A percentile compares a stretch with the other conserved stretches of the same genome.
phyloP scores from a whole-genome alignment of 2,113 vertebrate genomes.

The Spizaetus ornatus region DNA sequence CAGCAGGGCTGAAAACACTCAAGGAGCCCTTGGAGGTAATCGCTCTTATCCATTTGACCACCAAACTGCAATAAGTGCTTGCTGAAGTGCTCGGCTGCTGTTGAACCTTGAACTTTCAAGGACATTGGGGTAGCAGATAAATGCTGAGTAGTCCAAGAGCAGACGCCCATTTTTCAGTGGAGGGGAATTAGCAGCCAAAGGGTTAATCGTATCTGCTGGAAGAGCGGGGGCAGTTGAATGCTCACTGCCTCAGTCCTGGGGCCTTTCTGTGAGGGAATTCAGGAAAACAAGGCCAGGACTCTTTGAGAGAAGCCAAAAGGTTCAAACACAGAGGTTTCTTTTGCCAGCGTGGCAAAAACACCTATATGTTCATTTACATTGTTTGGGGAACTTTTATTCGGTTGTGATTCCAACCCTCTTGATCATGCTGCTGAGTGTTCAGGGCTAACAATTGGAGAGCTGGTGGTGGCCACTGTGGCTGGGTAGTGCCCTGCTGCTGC shows the following conservation, averaged over 20 bases:
- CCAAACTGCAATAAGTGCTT: slow-evolving; percentile 5
- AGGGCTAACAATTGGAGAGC: background rate
- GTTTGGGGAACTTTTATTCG: background rate
- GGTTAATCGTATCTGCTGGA: background rate
- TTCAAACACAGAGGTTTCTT: background rate
- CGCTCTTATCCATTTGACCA: background rate
- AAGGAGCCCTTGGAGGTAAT: background rate
- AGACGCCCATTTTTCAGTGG: background rate
- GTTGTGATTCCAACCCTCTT: background rate
- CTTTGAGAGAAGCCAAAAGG: slow-evolving; percentile 11
- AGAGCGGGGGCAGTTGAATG: background rate
- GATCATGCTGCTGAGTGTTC: background rate
- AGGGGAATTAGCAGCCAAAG: background rate
- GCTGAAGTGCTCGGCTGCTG: slow-evolving; percentile 10
- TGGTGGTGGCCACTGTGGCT: background rate
- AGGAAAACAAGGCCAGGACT: slow-evolving; percentile 6
- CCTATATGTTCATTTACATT: background rate
- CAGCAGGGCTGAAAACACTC: background rate
- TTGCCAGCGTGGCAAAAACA: background rate
- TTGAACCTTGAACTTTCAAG: slow-evolving; percentile 52
- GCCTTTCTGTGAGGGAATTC: background rate
- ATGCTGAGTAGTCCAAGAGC: background rate
- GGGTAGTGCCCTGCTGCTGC: background rate
- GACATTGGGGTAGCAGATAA: background rate
- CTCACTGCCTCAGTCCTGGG: background rate